Conservation (phyloP, 64 coral and sea anemone species). For the Montipora sp. region DNA sequence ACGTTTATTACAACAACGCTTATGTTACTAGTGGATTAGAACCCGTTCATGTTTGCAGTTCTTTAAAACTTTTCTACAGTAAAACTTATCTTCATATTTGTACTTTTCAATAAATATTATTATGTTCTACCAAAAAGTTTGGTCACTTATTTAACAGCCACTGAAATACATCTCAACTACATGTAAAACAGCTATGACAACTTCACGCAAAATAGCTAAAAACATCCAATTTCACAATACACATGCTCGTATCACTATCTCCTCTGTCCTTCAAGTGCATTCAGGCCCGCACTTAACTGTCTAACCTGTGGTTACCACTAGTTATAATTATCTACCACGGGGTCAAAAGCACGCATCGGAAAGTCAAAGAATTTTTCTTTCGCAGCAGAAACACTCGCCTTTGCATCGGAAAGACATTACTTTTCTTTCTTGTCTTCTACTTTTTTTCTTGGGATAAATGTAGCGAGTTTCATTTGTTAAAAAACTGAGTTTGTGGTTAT, state of each 20-base stretch:
- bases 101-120: conserved; percentile 43
- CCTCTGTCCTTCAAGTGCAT: conserved; percentile 24
- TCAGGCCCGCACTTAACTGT: conserved; percentile 29
- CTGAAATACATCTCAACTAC: conserved; percentile 1
- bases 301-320: conserved; percentile 57
- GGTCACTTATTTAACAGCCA: conserved; percentile 28
- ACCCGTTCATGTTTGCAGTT: conserved; percentile 38
- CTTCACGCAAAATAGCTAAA: background rate
- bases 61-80: conserved; percentile 6
- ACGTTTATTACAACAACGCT: conserved; percentile 1
- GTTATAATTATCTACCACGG: background rate
- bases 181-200: conserved; percentile 7
- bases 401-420: too few relatives aligned
- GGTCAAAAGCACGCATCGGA: too few relatives aligned
- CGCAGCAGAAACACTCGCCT: too few relatives aligned
- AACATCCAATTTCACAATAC: conserved; percentile 4
- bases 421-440: too few relatives aligned
- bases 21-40: conserved; percentile 53
- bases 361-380: too few relatives aligned
- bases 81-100: conserved; percentile 17
- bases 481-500: too few relatives aligned
- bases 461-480: too few relatives aligned
- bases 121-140: conserved; percentile 37
- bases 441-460: too few relatives aligned
- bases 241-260: background rate